Evolutionary conservation across 2,797 vertebrate genomes (phyloP), one percentile per base, ranked within the genome.

Genomic region (Emydoidea blandingii): DNA sequence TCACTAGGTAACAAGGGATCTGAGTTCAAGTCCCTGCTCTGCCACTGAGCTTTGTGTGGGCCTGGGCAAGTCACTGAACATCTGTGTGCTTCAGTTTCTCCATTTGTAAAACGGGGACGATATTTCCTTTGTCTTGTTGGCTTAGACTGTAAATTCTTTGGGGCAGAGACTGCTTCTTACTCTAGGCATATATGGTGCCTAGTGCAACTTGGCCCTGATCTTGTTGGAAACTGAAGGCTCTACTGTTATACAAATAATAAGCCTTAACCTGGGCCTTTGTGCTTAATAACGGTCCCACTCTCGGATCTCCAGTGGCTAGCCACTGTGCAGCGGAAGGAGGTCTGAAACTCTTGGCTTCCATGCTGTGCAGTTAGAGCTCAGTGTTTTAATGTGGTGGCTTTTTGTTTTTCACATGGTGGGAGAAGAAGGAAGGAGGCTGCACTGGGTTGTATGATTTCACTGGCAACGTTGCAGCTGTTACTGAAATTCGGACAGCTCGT

Each of bases 301-400:
- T 19, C 11, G 12, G 72, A 1, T 74, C 62, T n/a, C 62, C 62
- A n/a, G 34, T 65, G 62, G 34, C 62, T 9, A 65, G 31, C 34
- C 16, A 54, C 76, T 44, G 29, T 6, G 27, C 10, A 44, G 27
- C 6, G 72, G 2, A 83, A 12, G 10, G 1, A 0, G 5, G 21
- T 31, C 72, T 53, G 72, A 44, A 44, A 44, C 29, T 50, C 57
- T 29, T 68, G 56, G 15, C 16, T 27, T 0, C 2, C 0, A 4
- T 18, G 44, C 14, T 2, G 4, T 14, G 10, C 25, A 78, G 49
- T 27, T 84, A 25, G 18, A 27, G 27, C 14, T 7, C 8, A 56
- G n/a, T 16, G 1, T 0, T 18, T 50, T 44, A 5, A 68, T 29
- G 6, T 3, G 15, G 1, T 59, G 10, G 6, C 0, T 44, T 37